These are phyloP conservation scores for Cichladusa arquata DNA, from an alignment of 2,113 vertebrate species.

Conservation along the genomic window DNA sequence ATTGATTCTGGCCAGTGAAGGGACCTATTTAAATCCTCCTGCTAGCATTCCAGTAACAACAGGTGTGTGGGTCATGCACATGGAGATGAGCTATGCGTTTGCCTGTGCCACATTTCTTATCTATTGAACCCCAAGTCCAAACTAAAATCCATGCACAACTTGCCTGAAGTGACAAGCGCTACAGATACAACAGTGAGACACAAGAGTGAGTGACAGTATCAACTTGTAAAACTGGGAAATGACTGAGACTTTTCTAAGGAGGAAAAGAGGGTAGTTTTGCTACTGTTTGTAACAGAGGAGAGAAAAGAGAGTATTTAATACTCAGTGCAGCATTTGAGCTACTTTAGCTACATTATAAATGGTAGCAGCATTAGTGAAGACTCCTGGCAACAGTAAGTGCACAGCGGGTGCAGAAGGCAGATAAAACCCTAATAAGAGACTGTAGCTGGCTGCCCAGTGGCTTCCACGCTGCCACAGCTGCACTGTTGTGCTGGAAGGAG, in stretches of 20 bases:
- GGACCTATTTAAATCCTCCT: background rate
- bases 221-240: background rate
- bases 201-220: background rate
- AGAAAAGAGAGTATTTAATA: background rate
- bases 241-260: background rate
- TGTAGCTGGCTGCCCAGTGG: background rate
- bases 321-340: background rate
- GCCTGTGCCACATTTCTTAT: background rate
- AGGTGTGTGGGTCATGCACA: background rate
- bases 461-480: background rate
- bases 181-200: background rate
- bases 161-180: background rate
- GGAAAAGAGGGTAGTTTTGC: background rate
- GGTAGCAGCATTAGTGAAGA: background rate
- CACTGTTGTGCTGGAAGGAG: background rate
- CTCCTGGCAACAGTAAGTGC: background rate
- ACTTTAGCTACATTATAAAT: background rate
- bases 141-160: background rate
- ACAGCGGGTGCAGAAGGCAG: background rate
- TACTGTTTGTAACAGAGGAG: background rate
- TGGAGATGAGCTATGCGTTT: fast-evolving
- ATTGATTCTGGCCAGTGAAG: background rate
- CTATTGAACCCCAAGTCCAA: background rate
- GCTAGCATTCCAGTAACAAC: background rate
- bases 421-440: background rate